A percentile compares a stretch with the other conserved stretches of the same genome.
These are phyloP conservation scores for Glaucopsyche alexis DNA, from an alignment of 2,888 invertebrate species.

Conservation along the genomic window DNA sequence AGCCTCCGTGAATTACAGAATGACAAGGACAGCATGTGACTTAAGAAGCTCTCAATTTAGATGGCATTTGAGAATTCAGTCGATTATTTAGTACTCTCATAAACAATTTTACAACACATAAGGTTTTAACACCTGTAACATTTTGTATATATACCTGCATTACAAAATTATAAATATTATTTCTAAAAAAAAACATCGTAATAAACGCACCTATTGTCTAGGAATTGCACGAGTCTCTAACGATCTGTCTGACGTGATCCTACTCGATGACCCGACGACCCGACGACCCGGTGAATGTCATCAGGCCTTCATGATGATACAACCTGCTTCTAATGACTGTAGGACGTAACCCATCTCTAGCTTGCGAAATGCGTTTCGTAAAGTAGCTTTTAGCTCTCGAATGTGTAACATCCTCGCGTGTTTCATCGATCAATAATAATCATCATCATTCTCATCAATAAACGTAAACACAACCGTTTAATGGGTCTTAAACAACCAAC, in stretches of 20 bases:
- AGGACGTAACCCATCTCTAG: neutral
- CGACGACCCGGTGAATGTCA: neutral
- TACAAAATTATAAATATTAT: too few relatives aligned
- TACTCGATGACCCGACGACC: neutral
- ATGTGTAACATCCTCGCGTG: neutral
- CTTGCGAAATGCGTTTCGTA: neutral
- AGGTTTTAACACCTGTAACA: too few relatives aligned
- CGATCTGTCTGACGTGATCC: neutral
- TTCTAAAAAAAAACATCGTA: too few relatives aligned
- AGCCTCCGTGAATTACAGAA: too few relatives aligned
- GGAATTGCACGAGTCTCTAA: neutral
- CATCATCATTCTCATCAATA: conserved; percentile 3
- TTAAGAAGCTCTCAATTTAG: neutral
- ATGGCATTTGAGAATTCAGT: neutral
- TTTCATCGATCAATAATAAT: neutral
- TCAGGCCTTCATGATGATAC: neutral
- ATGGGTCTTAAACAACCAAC: neutral
- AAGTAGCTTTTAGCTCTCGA: neutral
- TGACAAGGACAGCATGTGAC: too few relatives aligned
- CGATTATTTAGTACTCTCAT: neutral
- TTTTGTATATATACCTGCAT: too few relatives aligned
- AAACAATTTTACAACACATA: neutral
- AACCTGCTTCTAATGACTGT: neutral
- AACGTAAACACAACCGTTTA: neutral
- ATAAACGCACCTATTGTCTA: neutral